Conservation (phyloP, 1,140 invertebrate species). For the Galendromus occidentalis region DNA sequence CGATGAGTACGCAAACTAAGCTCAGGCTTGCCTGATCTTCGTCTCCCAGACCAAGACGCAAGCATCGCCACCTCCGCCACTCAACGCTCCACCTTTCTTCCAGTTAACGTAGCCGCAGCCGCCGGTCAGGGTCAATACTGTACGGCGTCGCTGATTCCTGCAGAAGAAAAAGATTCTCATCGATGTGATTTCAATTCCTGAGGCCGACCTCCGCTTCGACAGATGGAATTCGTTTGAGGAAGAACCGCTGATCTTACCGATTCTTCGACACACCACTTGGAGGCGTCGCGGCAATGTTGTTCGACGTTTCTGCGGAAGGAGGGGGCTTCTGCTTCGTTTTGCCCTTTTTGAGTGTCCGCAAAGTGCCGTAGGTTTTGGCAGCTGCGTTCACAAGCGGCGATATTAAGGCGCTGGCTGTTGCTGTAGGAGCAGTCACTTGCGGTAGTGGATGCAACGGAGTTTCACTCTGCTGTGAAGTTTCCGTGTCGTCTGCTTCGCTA, state of each 20-base stretch:
- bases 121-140: constrained; percentile 62
- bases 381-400: neutral
- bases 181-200: neutral
- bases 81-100: neutral
- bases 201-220: too few species aligned
- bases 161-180: neutral
- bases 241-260: constrained; percentile 12
- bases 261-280: neutral
- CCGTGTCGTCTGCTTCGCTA: constrained; percentile 44
- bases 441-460: constrained; percentile 31
- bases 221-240: constrained; percentile 37
- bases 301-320: neutral
- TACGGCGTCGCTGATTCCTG: constrained; percentile 24
- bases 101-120: constrained; percentile 67
- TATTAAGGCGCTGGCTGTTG: constrained; percentile 5
- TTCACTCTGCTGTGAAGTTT: constrained; percentile 35
- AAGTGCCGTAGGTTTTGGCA: constrained; percentile 4
- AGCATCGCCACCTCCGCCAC: neutral
- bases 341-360: neutral
- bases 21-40: constrained; percentile 1
- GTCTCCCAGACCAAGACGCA: constrained; percentile 10
- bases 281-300: neutral
- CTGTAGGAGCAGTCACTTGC: constrained; percentile 16
- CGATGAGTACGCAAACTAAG: neutral
- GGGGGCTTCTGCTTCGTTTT: constrained; percentile 2